phyloP scores from a whole-genome alignment of 2,888 invertebrate genomes.

The Brachyopa scutellaris region DNA sequence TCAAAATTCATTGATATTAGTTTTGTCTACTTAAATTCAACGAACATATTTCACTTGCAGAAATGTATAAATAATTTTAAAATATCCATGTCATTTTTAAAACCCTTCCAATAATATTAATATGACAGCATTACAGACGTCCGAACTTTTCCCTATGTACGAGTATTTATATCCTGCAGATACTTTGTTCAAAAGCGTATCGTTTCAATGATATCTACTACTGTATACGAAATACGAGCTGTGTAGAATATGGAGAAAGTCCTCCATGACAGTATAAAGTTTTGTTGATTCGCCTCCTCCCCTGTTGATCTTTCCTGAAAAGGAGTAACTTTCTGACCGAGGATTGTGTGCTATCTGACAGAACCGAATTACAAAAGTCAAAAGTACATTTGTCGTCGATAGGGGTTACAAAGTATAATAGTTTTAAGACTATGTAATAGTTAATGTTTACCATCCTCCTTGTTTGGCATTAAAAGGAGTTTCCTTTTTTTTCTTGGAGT shows the following conservation, averaged over 20 bases:
- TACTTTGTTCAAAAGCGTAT: slow-evolving; percentile 44
- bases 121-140: slow-evolving; percentile 27
- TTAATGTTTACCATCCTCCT: too few relatives aligned
- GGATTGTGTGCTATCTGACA: slow-evolving; percentile 18
- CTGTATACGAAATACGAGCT: too few relatives aligned
- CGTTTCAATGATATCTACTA: slow-evolving; percentile 40
- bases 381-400: slow-evolving; percentile 59
- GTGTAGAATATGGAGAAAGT: slow-evolving; percentile 10
- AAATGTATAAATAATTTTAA: too few relatives aligned
- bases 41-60: too few relatives aligned
- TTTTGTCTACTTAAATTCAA: too few relatives aligned
- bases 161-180: too few relatives aligned
- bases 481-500: too few relatives aligned
- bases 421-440: slow-evolving; percentile 26
- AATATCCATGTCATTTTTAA: too few relatives aligned
- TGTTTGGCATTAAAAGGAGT: too few relatives aligned
- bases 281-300: slow-evolving; percentile 40
- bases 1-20: too few relatives aligned
- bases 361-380: slow-evolving; percentile 42
- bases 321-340: slow-evolving; percentile 53
- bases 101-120: too few relatives aligned
- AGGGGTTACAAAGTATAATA: slow-evolving; percentile 38
- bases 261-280: slow-evolving; percentile 41
- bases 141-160: too few relatives aligned
- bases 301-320: slow-evolving; percentile 32